Percentiles rank a stretch among this genome's conserved stretches.
phyloP scores from a whole-genome alignment of 2,113 vertebrate species.

The Rhinolophus sinicus region DNA sequence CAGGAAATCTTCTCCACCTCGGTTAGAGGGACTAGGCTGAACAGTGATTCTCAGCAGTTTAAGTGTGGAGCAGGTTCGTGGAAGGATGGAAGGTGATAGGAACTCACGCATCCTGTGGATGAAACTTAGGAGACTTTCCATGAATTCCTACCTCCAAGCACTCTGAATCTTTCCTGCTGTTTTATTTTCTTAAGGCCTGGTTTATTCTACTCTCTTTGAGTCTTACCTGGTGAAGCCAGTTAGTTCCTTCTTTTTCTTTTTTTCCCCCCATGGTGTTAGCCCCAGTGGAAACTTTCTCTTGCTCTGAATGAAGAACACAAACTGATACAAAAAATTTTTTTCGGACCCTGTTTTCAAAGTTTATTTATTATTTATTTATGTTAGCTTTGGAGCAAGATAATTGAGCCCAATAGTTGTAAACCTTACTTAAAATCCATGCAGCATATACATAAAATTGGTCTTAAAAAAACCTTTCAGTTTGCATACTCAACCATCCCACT shows the following conservation, averaged over 20 bases:
- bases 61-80: background rate
- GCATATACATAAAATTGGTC: background rate
- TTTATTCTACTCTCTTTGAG: background rate
- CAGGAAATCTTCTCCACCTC: background rate
- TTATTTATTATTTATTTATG: constrained; percentile 49
- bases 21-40: background rate
- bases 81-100: background rate
- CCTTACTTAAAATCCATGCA: background rate
- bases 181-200: background rate
- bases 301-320: constrained; percentile 3
- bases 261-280: background rate
- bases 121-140: background rate
- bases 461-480: background rate
- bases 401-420: constrained; percentile 17
- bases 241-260: background rate
- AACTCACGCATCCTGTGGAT: background rate
- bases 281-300: background rate
- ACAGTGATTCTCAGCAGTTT: background rate
- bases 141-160: background rate
- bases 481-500: background rate
- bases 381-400: constrained; percentile 35
- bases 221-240: background rate
- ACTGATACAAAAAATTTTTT: background rate
- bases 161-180: background rate
- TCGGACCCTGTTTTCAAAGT: background rate